Conservation (phyloP, 2,113 vertebrate species). For the Brachyhypopomus occidentalis region DNA sequence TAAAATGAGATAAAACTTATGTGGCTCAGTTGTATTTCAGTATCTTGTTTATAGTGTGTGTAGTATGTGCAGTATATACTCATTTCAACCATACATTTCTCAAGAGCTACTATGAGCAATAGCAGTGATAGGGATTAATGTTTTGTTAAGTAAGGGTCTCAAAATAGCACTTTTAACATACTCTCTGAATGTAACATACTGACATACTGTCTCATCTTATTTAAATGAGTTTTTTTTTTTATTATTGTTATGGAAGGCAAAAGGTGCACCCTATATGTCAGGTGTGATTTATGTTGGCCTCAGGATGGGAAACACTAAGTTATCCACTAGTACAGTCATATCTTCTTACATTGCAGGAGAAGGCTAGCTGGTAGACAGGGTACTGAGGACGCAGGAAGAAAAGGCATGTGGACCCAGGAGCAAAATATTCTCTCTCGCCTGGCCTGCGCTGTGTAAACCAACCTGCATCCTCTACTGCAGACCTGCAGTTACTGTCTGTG, state of each 20-base stretch:
- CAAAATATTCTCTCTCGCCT: constrained; percentile 57
- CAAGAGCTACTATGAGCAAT: too few relatives aligned
- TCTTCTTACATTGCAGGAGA: constrained; percentile 32
- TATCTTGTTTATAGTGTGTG: too few relatives aligned
- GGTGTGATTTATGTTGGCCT: not conserved
- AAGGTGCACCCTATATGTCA: not conserved
- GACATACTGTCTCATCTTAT: too few relatives aligned
- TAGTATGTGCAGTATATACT: too few relatives aligned
- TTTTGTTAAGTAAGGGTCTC: too few relatives aligned
- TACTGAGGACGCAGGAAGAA: constrained; percentile 53
- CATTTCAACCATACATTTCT: too few relatives aligned
- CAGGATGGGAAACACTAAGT: constrained; percentile 2
- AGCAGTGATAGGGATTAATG: too few relatives aligned
- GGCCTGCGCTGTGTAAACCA: constrained; percentile 41
- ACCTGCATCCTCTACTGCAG: constrained; percentile 46
- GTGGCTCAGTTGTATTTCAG: too few relatives aligned
- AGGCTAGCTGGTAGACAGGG: constrained; percentile 53
- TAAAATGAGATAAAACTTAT: too few relatives aligned
- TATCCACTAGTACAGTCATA: not conserved
- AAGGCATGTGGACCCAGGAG: constrained; percentile 70
- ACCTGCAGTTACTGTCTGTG: constrained; percentile 63
- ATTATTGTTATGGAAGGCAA: not conserved
- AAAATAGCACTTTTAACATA: too few relatives aligned
- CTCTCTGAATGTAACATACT: too few relatives aligned
- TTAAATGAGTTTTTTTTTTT: not conserved